Base-by-base conservation (phyloP, 1,140 invertebrate genomes). In the Drosophila neocordata region DNA sequence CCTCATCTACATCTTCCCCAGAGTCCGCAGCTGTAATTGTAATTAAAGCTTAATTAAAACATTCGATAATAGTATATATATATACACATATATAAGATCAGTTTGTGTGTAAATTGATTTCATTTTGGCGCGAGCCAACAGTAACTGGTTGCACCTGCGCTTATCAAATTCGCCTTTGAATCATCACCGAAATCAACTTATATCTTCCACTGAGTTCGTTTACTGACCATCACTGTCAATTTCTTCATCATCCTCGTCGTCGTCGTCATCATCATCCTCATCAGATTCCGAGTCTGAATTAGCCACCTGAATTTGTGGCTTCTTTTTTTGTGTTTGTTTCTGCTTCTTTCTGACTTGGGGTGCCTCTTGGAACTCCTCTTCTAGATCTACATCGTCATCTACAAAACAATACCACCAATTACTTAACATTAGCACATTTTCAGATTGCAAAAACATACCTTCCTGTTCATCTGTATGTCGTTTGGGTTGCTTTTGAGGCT, bases 121-220 rank as follows among this genome's bases (percentile, higher is more conserved):
- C 82, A 85, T 78, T 38, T 53, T 59, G 41, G 62, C 55, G 31
- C 58, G 9, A 34, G 41, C 9, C 82, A 78, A 53, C 82, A 78
- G 53, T 85, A 85, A 85, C 82, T 80, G 69, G 76, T 55, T 87
- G 67, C 11, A 35, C 37, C 1, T 22, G 53, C 27, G 44, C 69
- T 53, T 15, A 27, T 91, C 79, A 69, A 83, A 91, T 90, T 91
- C 88, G 89, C 88, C 83, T 91, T 89, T 70, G 38, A 72, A 65
- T 90, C 91, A 79, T 80, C 88, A 77, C 73, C 44, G 52, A 1
- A n/a, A 15, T 9, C 6, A 38, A 20, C 38, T n/a, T 15, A 7
- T 15, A 9, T 27, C 0, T 34, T 5, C 8, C 12, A 18, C 12
- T 24, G 7, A 1, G 12, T 57, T 35, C 11, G 67, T 34, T 5